Base-by-base conservation (phyloP, 2,888 invertebrate genomes). In the Ypsolopha scabrella region DNA sequence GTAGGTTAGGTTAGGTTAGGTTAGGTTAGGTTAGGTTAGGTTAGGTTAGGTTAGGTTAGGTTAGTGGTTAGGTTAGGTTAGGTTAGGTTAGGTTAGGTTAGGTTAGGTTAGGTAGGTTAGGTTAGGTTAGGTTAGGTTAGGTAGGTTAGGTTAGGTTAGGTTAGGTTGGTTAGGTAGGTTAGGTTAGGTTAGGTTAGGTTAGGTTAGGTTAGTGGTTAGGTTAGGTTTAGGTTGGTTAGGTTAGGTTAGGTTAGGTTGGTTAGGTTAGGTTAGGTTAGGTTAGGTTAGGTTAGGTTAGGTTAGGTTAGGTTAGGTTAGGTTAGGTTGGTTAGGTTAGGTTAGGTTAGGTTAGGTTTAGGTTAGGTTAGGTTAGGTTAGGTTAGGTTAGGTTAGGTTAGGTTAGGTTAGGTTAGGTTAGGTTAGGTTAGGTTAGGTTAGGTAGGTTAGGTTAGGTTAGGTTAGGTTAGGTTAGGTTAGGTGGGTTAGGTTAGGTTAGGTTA, bases 311-410 rank as follows among this genome's bases (percentile, higher is more conserved):
- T 39, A 39, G 45, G 13, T 44, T 44, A 3, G 24, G 45, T 44
- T 44, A 44, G 45, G 45, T 44, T 4, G 45, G 45, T 44, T 53
- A 52, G 53, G 52, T 57, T 57, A 51, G 52, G 55, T 55, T 55
- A 53, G 54, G 56, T 53, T 54, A 55, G 58, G 57, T 59, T 56
- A 56, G 56, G 57, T 56, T 53, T 55, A 55, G 39, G 24, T 2
- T 24, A n/a, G n/a, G 39, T 39, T 39, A 39, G 39, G 39, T 39
- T 43, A 43, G 43, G 43, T 43, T 43, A 43, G 43, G 43, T 43
- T 43, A n/a, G 43, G 43, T 43, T 43, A 43, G 43, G 43, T 43
- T 43, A 43, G 43, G 43, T 43, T 43, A 43, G 43, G 43, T 43
- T 43, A 43, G 43, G 43, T 43, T 43, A 43, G 43, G 43, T 43